These are phyloP conservation scores for Lordiphosa mommai DNA, from an alignment of 1,140 invertebrate species.

Conservation along the genomic window DNA sequence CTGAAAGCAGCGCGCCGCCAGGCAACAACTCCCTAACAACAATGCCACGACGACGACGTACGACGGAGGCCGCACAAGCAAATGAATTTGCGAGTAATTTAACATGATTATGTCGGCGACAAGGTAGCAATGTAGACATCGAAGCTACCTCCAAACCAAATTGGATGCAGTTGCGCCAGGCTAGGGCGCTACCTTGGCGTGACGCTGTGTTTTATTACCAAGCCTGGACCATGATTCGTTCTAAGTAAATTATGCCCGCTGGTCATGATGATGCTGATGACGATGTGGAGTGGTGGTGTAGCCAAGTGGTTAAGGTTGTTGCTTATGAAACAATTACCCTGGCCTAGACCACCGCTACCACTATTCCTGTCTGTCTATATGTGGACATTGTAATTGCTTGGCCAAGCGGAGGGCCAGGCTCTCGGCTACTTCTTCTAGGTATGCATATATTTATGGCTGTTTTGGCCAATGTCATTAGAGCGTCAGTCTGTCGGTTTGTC, in stretches of 20 bases:
- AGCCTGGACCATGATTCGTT: slow-evolving; percentile 68
- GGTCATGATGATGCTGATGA: slow-evolving; percentile 60
- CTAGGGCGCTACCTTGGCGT: slow-evolving; percentile 51
- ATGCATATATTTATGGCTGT: slow-evolving; percentile 41
- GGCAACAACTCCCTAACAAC: slow-evolving; percentile 62
- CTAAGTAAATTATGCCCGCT: slow-evolving; percentile 77
- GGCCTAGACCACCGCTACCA: slow-evolving; percentile 11
- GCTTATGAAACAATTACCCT: slow-evolving; percentile 75
- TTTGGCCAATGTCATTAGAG: slow-evolving; percentile 62
- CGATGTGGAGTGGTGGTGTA: slow-evolving; percentile 17
- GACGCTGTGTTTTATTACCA: slow-evolving; percentile 74
- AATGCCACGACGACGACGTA: slow-evolving; percentile 56
- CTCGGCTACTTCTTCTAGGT: slow-evolving; percentile 35
- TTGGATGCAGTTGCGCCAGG: slow-evolving; percentile 72
- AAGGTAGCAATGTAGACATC: slow-evolving; percentile 75
- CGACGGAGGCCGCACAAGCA: slow-evolving; percentile 55
- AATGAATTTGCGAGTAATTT: slow-evolving; percentile 78
- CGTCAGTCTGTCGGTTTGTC: slow-evolving; percentile 51
- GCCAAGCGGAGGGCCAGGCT: background rate
- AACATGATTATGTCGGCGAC: slow-evolving; percentile 77
- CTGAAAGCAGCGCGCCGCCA: slow-evolving; percentile 53
- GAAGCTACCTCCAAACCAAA: slow-evolving; percentile 46
- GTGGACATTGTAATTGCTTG: slow-evolving; percentile 65
- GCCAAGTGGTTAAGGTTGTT: no score
- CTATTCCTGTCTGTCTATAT: slow-evolving; percentile 41